Base-by-base conservation (phyloP, 1,140 invertebrate genomes). In the Coboldia fuscipes region DNA sequence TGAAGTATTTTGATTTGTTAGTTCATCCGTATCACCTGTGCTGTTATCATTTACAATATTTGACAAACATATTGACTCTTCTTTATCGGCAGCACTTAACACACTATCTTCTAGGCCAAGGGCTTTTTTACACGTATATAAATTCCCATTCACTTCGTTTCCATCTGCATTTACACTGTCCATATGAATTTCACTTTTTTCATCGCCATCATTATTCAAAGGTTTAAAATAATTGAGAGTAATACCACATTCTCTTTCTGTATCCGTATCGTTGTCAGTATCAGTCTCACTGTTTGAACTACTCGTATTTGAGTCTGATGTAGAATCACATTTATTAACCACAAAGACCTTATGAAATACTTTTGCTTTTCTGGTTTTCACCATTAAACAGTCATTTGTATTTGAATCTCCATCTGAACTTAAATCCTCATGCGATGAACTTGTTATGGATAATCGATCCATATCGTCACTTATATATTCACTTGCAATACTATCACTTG, bases 341-440 rank as follows among this genome's bases (percentile, higher is more conserved):
- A 78, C 65, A 42, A 78, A 77, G 0, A 79, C 72, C 13, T 70
- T 62, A 1, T 75, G 76, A 45, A 78, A 80, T 14, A 65, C 60
- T 10, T 70, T 67, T 0, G 69, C 60, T 10, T 71, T 68, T 3
- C 52, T 36, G 0, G 52, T 42, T 41, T 52, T 46, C 9, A 45
- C 48, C 19, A 54, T 47, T 0, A 47, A 49, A n/a, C 53, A 46
- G 2, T 53, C 45, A 22, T 42, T 49, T 18, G 30, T 32, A 18
- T 5, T 12, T n/a, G 33, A 30, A 30, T 37, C 26, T 6, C 2
- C 37, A 18, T 35, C 19, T 12, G 30, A 14, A 27, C 30, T 32
- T 10, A 12, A 19, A 21, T 20, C 16, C 4, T 32, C 30, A 15
- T 19, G 17, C 3, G 30, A n/a, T 20, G 30, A 32, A 21, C 18